phyloP scores from a whole-genome alignment of 2,888 invertebrate species.

The Charanyca ferruginea region DNA sequence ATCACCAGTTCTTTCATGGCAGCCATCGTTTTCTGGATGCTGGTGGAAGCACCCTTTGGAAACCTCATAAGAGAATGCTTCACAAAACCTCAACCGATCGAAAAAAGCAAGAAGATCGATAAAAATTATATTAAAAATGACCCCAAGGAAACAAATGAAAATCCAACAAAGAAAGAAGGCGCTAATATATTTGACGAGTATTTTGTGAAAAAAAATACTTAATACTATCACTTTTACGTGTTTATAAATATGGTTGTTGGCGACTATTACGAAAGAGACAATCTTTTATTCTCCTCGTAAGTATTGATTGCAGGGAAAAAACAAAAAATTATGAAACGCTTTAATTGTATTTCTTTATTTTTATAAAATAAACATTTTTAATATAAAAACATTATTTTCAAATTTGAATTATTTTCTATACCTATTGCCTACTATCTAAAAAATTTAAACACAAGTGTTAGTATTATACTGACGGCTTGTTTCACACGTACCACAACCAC shows the following conservation, averaged over 20 bases:
- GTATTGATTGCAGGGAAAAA: no score
- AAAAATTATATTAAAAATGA: not conserved
- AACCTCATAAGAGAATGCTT: conserved; percentile 6
- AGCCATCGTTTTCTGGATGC: conserved; percentile 25
- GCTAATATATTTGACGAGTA: not conserved
- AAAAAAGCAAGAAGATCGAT: not conserved
- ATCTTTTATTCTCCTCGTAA: no score
- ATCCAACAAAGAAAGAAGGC: not conserved
- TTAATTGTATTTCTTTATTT: conserved; percentile 32
- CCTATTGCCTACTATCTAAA: conserved; percentile 5
- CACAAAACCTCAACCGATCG: not conserved
- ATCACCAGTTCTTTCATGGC: not conserved
- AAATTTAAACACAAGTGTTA: conserved; percentile 6
- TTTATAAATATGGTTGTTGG: no score
- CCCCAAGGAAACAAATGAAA: not conserved
- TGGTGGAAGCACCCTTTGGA: conserved; percentile 34
- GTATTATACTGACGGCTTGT: no score
- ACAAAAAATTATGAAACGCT: not conserved
- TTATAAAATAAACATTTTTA: conserved; percentile 58
- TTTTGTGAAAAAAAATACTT: not conserved
- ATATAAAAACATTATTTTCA: conserved; percentile 60
- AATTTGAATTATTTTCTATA: not conserved
- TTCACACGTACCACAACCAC: no score
- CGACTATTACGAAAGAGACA: not conserved
- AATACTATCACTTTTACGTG: no score